Conservation (phyloP, 2,888 invertebrate species). For the Tipula vernalis region DNA sequence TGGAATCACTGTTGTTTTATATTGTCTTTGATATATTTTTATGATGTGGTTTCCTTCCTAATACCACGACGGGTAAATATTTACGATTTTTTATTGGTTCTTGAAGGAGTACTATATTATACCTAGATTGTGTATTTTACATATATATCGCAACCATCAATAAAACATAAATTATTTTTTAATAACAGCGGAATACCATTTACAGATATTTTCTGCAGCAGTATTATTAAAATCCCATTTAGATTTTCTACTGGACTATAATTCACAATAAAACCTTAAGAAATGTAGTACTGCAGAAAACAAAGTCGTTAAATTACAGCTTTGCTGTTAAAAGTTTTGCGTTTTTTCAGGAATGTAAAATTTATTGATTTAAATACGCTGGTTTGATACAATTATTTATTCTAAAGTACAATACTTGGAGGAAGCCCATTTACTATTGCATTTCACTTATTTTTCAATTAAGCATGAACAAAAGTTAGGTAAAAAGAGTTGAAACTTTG, state of each 20-base stretch:
- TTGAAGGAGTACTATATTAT: not conserved
- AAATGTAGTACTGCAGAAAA: no score
- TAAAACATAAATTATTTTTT: not conserved
- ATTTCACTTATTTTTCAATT: no score
- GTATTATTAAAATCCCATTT: not conserved
- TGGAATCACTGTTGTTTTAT: not conserved
- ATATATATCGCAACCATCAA: not conserved
- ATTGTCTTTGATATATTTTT: not conserved
- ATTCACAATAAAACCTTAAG: no score
- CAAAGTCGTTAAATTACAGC: no score
- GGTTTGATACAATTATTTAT: no score
- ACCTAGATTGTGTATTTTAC: not conserved
- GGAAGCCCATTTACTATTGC: no score
- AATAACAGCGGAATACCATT: not conserved
- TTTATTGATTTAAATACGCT: no score
- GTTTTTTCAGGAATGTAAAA: no score
- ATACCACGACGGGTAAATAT: not conserved
- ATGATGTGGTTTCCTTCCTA: not conserved
- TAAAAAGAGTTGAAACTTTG: no score
- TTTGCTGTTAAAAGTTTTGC: no score
- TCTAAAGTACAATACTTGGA: no score
- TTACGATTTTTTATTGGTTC: not conserved
- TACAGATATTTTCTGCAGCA: not conserved
- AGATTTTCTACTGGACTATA: not conserved
- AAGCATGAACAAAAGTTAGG: no score